Conservation (phyloP, 2,113 vertebrate species). For the Stegastes partitus region DNA sequence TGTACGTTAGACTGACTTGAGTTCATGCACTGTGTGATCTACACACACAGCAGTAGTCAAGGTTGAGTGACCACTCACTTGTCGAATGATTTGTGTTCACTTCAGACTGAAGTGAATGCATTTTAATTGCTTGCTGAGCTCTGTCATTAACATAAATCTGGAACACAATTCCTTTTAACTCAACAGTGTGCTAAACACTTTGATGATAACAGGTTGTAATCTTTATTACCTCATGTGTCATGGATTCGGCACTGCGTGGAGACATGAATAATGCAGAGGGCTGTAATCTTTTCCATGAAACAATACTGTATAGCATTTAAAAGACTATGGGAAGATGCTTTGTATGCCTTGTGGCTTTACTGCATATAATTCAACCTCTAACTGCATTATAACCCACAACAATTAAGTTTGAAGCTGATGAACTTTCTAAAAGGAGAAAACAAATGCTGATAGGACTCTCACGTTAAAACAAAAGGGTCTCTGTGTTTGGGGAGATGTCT, state of each 20-base stretch:
- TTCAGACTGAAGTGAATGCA: conserved; percentile 56
- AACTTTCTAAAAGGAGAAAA: conserved; percentile 44
- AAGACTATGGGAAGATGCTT: conserved; percentile 38
- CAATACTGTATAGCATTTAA: conserved; percentile 64
- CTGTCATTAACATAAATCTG: conserved; percentile 72
- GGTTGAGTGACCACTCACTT: conserved; percentile 71
- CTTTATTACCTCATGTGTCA: conserved; percentile 80
- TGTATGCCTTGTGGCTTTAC: conserved; percentile 54
- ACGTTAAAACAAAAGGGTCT: conserved; percentile 4
- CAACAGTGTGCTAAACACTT: conserved; percentile 76
- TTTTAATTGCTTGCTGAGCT: conserved; percentile 69
- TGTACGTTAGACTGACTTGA: conserved; percentile 36
- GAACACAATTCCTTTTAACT: conserved; percentile 63
- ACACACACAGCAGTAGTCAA: conserved; percentile 45
- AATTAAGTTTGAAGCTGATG: conserved; percentile 59
- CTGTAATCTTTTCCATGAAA: conserved; percentile 62
- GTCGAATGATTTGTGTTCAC: conserved; percentile 72
- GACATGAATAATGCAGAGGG: conserved; percentile 77
- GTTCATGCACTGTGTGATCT: conserved; percentile 48
- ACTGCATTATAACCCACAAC: conserved; percentile 47
- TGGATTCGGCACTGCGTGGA: conserved; percentile 61
- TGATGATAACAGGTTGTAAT: conserved; percentile 76
- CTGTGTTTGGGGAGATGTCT: conserved; percentile 14
- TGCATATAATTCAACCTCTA: conserved; percentile 57
- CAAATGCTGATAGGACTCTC: not conserved